These are phyloP conservation scores for Oenanthe oenanthe DNA, from an alignment of 2,113 vertebrate genomes.

Conservation along the genomic window DNA sequence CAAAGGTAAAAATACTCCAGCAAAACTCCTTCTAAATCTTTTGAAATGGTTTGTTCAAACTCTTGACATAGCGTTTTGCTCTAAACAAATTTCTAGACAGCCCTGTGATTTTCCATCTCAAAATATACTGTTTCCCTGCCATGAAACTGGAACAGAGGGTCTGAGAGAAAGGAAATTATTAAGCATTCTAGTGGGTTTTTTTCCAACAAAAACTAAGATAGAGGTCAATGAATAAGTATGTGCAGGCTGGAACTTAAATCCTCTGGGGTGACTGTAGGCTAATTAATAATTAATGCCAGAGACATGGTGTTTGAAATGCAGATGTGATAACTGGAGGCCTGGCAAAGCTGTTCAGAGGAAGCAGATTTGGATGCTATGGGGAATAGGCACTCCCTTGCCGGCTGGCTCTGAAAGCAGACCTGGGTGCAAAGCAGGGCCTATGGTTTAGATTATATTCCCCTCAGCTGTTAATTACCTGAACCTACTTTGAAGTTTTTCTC, in stretches of 20 bases:
- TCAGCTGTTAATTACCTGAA: slow-evolving; percentile 93
- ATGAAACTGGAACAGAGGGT: slow-evolving; percentile 73
- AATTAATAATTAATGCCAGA: slow-evolving; percentile 99
- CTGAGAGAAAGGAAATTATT: slow-evolving; percentile 82
- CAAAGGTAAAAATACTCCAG: slow-evolving; percentile 50
- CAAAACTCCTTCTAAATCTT: slow-evolving; percentile 54
- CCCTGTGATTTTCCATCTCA: slow-evolving; percentile 66
- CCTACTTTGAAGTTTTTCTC: slow-evolving; percentile 87
- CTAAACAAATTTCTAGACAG: slow-evolving; percentile 68
- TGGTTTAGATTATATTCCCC: slow-evolving; percentile 90
- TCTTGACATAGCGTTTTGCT: slow-evolving; percentile 64
- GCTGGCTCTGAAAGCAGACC: slow-evolving; percentile 82
- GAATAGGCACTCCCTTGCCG: slow-evolving; percentile 85
- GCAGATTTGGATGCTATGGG: slow-evolving; percentile 84
- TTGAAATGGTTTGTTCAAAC: slow-evolving; percentile 38
- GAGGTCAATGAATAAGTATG: slow-evolving; percentile 91
- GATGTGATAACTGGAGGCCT: slow-evolving; percentile 96
- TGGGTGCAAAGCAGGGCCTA: slow-evolving; percentile 85
- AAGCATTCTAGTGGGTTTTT: slow-evolving; percentile 77
- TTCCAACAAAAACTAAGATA: slow-evolving; percentile 82
- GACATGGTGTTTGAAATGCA: slow-evolving; percentile 98
- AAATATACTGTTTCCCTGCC: slow-evolving; percentile 65
- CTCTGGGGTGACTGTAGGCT: slow-evolving; percentile 97
- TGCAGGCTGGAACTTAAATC: slow-evolving; percentile 90
- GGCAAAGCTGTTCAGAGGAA: slow-evolving; percentile 91